phyloP scores from a whole-genome alignment of 2,113 vertebrate species.

The Mirza zaza region DNA sequence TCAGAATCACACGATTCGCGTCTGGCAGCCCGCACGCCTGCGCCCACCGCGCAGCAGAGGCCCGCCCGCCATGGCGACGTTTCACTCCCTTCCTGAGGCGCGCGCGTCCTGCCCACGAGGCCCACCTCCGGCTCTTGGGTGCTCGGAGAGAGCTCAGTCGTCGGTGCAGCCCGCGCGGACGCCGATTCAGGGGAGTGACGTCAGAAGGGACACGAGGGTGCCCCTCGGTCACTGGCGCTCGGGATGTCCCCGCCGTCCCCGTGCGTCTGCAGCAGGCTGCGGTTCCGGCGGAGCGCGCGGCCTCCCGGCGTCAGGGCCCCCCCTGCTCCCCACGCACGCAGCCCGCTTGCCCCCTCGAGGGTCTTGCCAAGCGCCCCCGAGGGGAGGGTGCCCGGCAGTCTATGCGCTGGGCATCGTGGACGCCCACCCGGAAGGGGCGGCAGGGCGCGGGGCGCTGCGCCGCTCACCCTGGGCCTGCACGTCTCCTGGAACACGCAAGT shows the following conservation, averaged over 20 bases:
- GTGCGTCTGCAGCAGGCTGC: not conserved
- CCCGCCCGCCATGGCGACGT: fast-evolving
- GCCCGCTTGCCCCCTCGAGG: fast-evolving
- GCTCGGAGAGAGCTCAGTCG: not conserved
- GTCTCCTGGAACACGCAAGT: not conserved
- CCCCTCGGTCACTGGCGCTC: fast-evolving
- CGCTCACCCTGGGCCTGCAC: not conserved
- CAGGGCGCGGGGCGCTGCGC: too few species aligned
- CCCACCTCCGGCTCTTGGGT: fast-evolving
- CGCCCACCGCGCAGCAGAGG: too few species aligned
- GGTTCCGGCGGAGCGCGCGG: not conserved
- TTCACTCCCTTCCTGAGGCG: fast-evolving
- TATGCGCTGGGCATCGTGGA: too few species aligned
- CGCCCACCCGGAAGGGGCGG: fast-evolving
- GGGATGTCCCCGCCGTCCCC: not conserved
- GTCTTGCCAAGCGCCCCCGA: fast-evolving
- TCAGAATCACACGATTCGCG: fast-evolving
- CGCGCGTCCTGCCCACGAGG: fast-evolving
- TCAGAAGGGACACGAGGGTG: too few species aligned
- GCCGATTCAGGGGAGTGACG: not conserved
- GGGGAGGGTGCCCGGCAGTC: too few species aligned
- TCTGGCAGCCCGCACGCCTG: fast-evolving
- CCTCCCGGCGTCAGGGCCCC: fast-evolving
- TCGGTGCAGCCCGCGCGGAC: fast-evolving
- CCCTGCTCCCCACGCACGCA: fast-evolving